Percentiles rank a stretch among this genome's conserved stretches.
phyloP scores from a whole-genome alignment of 2,797 vertebrate genomes.

The Percopsis omiscomaycus region DNA sequence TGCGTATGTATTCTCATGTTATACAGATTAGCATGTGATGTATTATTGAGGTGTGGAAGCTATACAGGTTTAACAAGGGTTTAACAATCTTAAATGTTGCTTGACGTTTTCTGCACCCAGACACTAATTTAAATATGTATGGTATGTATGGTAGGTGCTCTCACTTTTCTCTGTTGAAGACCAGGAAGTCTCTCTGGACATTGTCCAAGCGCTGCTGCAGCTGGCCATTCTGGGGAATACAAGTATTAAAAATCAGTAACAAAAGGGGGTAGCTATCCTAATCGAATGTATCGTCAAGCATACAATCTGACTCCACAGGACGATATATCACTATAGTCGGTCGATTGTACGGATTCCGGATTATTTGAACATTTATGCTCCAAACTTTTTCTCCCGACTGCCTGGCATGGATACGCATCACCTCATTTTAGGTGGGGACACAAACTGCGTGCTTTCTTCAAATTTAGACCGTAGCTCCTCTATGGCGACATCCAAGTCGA shows the following conservation, averaged over 20 bases:
- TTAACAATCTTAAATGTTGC: too few relatives aligned
- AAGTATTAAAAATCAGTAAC: neutral
- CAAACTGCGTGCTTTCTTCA: conserved; percentile 18
- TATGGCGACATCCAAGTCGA: conserved; percentile 5
- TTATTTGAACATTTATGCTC: conserved; percentile 25
- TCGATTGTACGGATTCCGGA: conserved; percentile 2
- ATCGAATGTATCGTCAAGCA: neutral
- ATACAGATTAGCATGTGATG: too few relatives aligned
- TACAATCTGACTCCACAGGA: conserved; percentile 1
- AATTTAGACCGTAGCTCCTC: conserved; percentile 9
- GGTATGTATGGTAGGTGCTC: conserved; percentile 28
- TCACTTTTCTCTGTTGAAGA: conserved; percentile 99
- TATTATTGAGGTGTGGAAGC: too few relatives aligned
- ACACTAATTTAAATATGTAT: neutral
- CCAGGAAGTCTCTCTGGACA: conserved; percentile 92
- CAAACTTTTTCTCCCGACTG: conserved; percentile 16
- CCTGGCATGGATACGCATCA: conserved; percentile 15
- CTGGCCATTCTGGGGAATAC: conserved; percentile 79
- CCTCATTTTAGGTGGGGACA: conserved; percentile 21
- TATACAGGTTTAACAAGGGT: too few relatives aligned
- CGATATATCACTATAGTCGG: neutral
- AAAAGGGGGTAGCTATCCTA: too few relatives aligned
- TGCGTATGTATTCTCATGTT: too few relatives aligned
- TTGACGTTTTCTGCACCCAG: neutral
- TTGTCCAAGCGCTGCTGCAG: conserved; percentile 90